Conservation (phyloP, 1,140 invertebrate species). For the Polypedilum pembai region DNA sequence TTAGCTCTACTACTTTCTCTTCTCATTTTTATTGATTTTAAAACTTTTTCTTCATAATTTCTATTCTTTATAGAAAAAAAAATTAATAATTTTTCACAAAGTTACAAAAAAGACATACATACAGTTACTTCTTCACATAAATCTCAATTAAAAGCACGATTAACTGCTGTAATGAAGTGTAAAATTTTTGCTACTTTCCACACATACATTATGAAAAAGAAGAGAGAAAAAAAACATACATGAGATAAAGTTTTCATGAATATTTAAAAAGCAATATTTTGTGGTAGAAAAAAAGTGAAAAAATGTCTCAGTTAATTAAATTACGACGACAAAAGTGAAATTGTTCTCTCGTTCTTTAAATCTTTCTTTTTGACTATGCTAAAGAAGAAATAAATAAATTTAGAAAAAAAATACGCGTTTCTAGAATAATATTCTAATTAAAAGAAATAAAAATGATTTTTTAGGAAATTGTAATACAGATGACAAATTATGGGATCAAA, state of each 20-base stretch:
- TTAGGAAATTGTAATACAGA: conserved; percentile 19
- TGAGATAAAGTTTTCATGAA: conserved; percentile 10
- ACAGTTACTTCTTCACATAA: not conserved
- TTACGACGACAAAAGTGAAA: not conserved
- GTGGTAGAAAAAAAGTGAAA: not conserved
- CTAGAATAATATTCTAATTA: not conserved
- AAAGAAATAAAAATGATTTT: conserved; percentile 22
- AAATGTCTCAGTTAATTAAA: conserved; percentile 6
- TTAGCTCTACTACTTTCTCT: not conserved
- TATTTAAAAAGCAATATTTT: conserved; percentile 14
- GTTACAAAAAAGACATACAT: not conserved
- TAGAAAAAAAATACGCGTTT: conserved; percentile 2
- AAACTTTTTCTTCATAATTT: not conserved
- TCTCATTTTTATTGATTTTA: not conserved
- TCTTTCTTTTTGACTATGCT: not conserved
- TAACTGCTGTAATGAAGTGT: not conserved
- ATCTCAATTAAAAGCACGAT: conserved; percentile 17
- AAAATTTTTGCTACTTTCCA: not conserved
- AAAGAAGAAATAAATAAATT: not conserved
- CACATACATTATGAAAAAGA: not conserved
- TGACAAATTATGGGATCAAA: conserved; percentile 18
- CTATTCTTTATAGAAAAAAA: not conserved
- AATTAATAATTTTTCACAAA: not conserved
- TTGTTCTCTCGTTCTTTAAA: not conserved
- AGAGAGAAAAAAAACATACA: not conserved